Conservation (phyloP, 1,140 invertebrate species). For the Procambarus clarkii region DNA sequence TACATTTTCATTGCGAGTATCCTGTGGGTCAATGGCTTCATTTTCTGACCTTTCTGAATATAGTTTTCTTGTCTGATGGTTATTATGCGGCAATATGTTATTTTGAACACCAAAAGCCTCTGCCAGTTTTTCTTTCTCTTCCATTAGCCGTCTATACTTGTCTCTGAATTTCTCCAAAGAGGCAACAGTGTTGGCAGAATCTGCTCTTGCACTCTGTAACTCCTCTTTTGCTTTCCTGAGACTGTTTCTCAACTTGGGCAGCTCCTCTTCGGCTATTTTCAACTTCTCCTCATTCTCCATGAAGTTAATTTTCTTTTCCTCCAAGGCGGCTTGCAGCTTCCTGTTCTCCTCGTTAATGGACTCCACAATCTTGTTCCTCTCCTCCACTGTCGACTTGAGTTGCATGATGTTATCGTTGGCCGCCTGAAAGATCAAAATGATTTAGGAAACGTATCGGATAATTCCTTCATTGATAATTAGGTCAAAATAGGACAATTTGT, state of each 20-base stretch:
- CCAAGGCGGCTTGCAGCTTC: background rate
- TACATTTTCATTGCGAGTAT: no score
- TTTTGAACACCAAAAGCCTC: no score
- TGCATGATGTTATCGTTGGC: background rate
- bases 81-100: no score
- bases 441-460: background rate
- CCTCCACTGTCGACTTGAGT: background rate
- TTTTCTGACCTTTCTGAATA: no score
- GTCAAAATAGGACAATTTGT: no score
- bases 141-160: background rate
- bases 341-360: background rate
- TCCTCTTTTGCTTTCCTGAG: background rate
- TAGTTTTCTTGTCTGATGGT: no score
- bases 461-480: no score
- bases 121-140: no score
- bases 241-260: background rate
- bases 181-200: background rate
- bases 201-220: background rate
- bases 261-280: background rate
- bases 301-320: background rate
- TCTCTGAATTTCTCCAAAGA: background rate
- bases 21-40: no score
- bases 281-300: background rate
- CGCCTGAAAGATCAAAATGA: background rate
- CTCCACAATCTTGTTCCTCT: background rate